Evolutionary conservation across 2,113 vertebrate species (phyloP), one percentile per base, ranked within the genome.

Genomic region (Halichoerus grypus): DNA sequence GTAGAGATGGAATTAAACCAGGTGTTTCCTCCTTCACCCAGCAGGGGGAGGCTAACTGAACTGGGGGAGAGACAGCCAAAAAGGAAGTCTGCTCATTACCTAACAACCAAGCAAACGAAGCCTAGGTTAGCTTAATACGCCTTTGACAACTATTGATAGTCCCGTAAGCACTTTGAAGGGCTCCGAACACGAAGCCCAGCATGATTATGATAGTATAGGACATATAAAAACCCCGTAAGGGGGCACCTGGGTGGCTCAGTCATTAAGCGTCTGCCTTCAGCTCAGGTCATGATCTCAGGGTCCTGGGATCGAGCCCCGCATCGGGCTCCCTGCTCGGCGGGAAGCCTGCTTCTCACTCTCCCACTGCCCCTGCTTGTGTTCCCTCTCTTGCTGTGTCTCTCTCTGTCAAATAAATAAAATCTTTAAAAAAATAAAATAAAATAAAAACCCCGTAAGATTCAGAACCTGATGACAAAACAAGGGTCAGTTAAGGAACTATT

Each of bases 1-100:
- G 8, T 24, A 33, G 51, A 63, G 10, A 74, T 31, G 57, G 51
- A 84, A 91, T 96, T 69, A 65, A 84, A 26, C 13, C 31, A 55
- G 88, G 51, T 72, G 84, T 59, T 91, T 49, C 89, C 72, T 36
- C 33, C 15, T 91, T 96, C 46, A 22, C 85, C 92, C 69, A 92
- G 55, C n/a, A 80, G 81, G 28, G 53, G 51, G 83, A 95, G 65
- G 79, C 51, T 39, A n/a, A 55, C 36, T 51, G 11, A 77, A 46
- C 4, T 13, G 26, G 24, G 46, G 69, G 49, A 57, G 13, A 61
- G 71, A 80, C 59, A 59, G n/a, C 31, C 26, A 51, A 74, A 74
- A 36, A 42, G 31, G 65, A 11, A 11, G 3, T 82, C 82, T n/a
- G 7, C 67, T 46, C 33, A 33, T 82, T 51, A 88, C 65, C 65